Evolutionary conservation across 2,888 invertebrate genomes (phyloP), one percentile per base, ranked within the genome.

Genomic region (Plagiodera versicolora): DNA sequence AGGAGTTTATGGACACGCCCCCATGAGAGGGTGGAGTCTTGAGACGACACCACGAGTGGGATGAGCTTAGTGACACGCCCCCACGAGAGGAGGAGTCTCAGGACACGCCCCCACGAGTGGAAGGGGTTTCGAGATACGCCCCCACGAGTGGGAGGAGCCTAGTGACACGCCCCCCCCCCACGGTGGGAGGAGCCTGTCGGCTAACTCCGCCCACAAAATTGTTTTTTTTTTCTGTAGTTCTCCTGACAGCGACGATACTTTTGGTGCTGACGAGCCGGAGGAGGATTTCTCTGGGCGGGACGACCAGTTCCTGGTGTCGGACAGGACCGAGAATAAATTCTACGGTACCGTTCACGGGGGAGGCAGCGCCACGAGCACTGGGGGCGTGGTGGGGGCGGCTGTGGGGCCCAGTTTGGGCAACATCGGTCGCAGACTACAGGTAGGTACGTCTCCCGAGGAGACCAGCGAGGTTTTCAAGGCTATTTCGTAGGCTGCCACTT

Each of bases 201-300:
- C n/a, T n/a, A n/a, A n/a, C n/a, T n/a, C n/a, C n/a, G n/a, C n/a
- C n/a, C n/a, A n/a, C n/a, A n/a, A n/a, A n/a, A n/a, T n/a, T n/a
- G n/a, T n/a, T n/a, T n/a, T 84, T 49, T 46, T 56, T 52, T 66
- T 30, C 66, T 68, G 17, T 80, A 86, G 89, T 78, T 94, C 94
- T 5, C 94, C 94, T 3, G 94, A 94, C 73, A 94, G 94, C 5
- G 94, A 94, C 70, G 94, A 94, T 77, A 91, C 92, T 1, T 87
- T 90, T 70, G 91, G 91, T 0, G 92, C 90, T 0, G 93, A 93
- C 72, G 94, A 92, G 64, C 89, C 88, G 16, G 93, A 92, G 69
- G 89, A 88, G 52, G 89, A 89, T 63, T 89, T 87, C 69, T 85
- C 89, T 63, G 86, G 86, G 68, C 84, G 92, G 53, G 94, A 94